Base-by-base conservation (phyloP, 2,888 invertebrate genomes). In the Limnephilus marmoratus region DNA sequence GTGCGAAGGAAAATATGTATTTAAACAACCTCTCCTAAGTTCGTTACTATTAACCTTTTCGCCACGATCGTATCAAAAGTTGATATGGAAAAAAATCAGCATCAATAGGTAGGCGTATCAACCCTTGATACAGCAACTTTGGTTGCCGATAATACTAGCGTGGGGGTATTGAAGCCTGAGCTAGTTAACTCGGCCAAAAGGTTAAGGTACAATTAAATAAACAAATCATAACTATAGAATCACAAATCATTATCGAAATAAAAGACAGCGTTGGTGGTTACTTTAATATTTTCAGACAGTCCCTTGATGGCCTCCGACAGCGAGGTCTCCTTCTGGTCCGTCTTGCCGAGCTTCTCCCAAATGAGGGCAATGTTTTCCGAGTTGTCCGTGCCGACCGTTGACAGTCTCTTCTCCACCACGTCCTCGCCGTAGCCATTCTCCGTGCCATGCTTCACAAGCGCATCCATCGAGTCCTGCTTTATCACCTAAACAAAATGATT, bases 291-390 rank as follows among this genome's bases (percentile, higher is more conserved):
- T 94, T 96, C 96, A 7, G 96, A 96, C 93, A 96, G 94, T 18
- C 95, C 95, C 0, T 95, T 94, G 93, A 96, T 95, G 13, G 96
- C 96, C 92, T 96, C 96, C 94, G 96, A 96, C n/a, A 96, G 94
- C 1, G 96, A 94, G 24, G 91, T 90, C 18, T 92, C 91, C 34
- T 92, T 93, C 49, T 85, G 91, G 82, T 93, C 92, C 18, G 53
- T 81, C 80, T 91, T 92, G n/a, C 85, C 85, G 11, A 83, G 87
- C 24, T 89, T 90, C 29, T 89, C 89, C 81, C 45, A 81, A 12
- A 90, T 81, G 31, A 90, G 90, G 68, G 85, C 85, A 18, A 92
- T 92, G 80, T 92, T 92, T 29, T 93, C 93, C 1, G 91, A 80
- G 41, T 92, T 92, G 11, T 90, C 83, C 41, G 24, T n/a, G 68